Conservation (phyloP, 37 sponge, comb jelly and placozoan genomes). For the Theonella swinhoei region DNA sequence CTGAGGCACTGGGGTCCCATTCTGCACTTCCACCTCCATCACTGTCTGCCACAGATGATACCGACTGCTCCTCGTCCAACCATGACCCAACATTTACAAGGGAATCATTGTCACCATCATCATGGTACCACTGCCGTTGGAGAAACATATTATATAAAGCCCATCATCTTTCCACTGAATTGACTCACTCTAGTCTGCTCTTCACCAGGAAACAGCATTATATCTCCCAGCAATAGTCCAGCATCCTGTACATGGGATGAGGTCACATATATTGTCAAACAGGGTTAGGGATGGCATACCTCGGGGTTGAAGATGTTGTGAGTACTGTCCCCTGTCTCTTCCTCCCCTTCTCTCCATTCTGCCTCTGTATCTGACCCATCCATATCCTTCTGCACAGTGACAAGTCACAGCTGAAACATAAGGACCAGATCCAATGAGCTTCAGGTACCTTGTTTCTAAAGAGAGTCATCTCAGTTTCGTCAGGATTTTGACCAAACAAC, state of each 20-base stretch:
- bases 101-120: neutral
- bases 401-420: no score
- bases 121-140: neutral
- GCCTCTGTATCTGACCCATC: no score
- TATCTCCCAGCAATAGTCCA: neutral
- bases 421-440: no score
- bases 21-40: neutral
- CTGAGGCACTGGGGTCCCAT: neutral
- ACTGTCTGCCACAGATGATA: neutral
- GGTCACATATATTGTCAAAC: no score
- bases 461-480: neutral
- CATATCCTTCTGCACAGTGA: no score
- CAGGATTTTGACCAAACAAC: no score
- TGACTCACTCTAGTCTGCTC: neutral
- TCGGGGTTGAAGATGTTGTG: neutral
- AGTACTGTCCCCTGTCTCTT: neutral
- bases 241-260: no score
- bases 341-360: no score
- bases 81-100: no score
- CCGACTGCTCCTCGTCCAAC: neutral
- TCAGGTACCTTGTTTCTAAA: no score
- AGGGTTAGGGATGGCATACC: no score
- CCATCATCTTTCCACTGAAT: neutral
- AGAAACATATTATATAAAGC: no score
- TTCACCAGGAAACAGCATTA: neutral